Conservation (phyloP, 2,797 vertebrate genomes). For the Lophius americanus region DNA sequence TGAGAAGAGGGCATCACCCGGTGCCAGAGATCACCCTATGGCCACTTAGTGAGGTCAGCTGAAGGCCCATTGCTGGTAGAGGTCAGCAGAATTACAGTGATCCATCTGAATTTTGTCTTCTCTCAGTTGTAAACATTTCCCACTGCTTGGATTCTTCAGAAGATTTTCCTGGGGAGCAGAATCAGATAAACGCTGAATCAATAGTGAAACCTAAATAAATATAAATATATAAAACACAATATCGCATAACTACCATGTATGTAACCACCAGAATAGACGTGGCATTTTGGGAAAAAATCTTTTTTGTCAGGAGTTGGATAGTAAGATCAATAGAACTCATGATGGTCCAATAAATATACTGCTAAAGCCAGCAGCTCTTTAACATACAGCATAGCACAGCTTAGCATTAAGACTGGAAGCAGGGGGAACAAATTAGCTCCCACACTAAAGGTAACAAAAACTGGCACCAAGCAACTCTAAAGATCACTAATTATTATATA, state of each 20-base stretch:
- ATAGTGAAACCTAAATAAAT: not conserved
- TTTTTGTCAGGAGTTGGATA: not conserved
- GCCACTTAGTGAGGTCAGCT: slow-evolving; percentile 74
- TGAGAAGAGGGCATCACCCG: slow-evolving; percentile 21
- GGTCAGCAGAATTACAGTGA: slow-evolving; percentile 80
- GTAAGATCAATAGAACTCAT: not conserved
- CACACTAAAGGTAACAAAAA: not conserved
- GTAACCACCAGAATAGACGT: too few relatives aligned
- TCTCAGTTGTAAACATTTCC: slow-evolving; percentile 83
- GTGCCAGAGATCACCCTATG: slow-evolving; percentile 33
- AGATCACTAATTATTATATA: not conserved
- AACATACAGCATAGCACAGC: not conserved
- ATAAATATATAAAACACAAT: not conserved
- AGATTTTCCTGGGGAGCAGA: slow-evolving; percentile 80
- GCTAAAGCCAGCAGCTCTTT: not conserved
- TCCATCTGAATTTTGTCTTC: slow-evolving; percentile 78
- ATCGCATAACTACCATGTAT: too few relatives aligned
- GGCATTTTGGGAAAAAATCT: not conserved
- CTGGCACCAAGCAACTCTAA: not conserved
- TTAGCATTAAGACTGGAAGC: not conserved
- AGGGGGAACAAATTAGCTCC: not conserved
- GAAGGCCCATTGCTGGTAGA: slow-evolving; percentile 88
- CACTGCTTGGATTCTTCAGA: slow-evolving; percentile 85
- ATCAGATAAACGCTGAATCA: not conserved
- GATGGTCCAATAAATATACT: not conserved